Evolutionary conservation across 2,797 vertebrate species (phyloP), one percentile per base, ranked within the genome.

Genomic region (Apodemus agrarius): DNA sequence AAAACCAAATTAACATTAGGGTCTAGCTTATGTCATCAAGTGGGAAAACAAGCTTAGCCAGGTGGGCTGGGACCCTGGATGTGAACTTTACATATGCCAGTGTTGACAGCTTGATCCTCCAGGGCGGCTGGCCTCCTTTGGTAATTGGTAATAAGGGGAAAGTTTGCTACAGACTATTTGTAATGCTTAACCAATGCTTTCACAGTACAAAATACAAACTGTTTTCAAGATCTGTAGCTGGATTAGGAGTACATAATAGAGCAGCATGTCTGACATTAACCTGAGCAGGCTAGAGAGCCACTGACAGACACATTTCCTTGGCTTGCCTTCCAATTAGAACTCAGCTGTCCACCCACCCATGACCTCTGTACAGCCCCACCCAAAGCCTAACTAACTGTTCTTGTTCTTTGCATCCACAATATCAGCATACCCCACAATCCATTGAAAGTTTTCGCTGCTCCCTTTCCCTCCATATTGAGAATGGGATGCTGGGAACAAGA

Each of bases 51-150:
- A 78, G 37, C 49, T 89, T 90, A 69, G 40, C 81, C 79, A 94
- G 91, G n/a, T n/a, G 75, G 90, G 61, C 61, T 85, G 69, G 88
- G 94, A 82, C 8, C 0, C 34, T 9, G 54, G 43, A n/a, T 3
- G 0, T 94, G 88, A 95, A 96, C 97, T 97, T 97, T 65, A 90
- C 84, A 82, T 46, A 80, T 37, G 90, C 84, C 59, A 82, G 34
- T 65, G 74, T 40, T 61, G 74, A 88, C 31, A 63, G 74, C 88
- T 93, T 37, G 57, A 82, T 75, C 54, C 29, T 92, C 83, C 57
- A 79, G 57, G 61, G 46, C 31, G 78, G 46, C 61, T 65, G 37
- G 9, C 34, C 29, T 94, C 82, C 61, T 97, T 80, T 76, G 78
- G 63, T 92, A 96, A 93, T 34, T 92, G 59, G 91, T 94, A 95